Conservation (phyloP, 1,140 invertebrate genomes). For the Listronotus bonariensis region DNA sequence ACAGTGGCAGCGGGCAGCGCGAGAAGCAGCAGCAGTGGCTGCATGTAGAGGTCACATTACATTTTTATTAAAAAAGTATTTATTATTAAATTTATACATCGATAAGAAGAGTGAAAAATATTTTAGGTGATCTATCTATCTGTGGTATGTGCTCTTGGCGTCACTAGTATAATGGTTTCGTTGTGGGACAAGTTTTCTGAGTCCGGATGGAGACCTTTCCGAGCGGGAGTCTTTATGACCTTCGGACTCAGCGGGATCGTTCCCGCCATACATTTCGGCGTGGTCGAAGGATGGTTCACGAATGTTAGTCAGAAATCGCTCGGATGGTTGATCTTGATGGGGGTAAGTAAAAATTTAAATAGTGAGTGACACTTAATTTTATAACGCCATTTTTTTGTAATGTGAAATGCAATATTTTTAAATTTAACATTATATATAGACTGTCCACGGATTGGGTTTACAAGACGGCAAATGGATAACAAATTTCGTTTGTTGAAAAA, state of each 20-base stretch:
- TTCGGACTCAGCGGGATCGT: slow-evolving; percentile 95
- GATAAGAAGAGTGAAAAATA: background rate
- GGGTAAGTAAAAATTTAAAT: slow-evolving; percentile 57
- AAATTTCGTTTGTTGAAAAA: no score
- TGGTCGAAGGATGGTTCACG: slow-evolving; percentile 69
- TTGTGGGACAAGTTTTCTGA: slow-evolving; percentile 97
- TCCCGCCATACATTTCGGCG: slow-evolving; percentile 87
- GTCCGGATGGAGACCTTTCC: slow-evolving; percentile 85
- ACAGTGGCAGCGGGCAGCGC: no score
- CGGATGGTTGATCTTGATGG: slow-evolving; percentile 96
- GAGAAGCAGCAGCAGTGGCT: no score
- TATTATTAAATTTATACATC: no score
- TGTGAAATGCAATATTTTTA: no score
- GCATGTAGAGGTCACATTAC: no score
- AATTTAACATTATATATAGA: no score
- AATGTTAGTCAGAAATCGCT: slow-evolving; percentile 83
- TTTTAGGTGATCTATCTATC: slow-evolving; percentile 71
- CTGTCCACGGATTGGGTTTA: no score
- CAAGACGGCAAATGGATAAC: no score
- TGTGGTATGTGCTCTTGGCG: slow-evolving; percentile 89
- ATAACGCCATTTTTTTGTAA: no score
- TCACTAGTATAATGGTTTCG: slow-evolving; percentile 93
- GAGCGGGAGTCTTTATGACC: slow-evolving; percentile 92
- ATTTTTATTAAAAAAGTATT: no score
- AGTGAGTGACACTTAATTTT: no score